These are phyloP conservation scores for Silurus meridionalis DNA, from an alignment of 2,113 vertebrate genomes.

Conservation along the genomic window DNA sequence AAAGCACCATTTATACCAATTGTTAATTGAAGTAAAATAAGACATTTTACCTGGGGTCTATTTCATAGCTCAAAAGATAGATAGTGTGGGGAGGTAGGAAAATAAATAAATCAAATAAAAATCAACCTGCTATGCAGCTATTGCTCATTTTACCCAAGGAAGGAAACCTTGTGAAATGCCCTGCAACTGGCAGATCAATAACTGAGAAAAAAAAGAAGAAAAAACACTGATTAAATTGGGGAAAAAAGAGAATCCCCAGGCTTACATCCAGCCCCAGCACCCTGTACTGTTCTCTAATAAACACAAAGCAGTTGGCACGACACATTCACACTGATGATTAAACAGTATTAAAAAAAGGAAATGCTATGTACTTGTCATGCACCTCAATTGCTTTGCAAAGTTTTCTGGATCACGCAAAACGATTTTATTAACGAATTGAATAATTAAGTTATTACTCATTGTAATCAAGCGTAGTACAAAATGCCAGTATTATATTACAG, in stretches of 20 bases:
- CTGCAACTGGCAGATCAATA: conserved; percentile 50
- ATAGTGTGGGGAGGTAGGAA: background rate
- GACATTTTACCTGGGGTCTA: background rate
- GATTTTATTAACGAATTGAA: background rate
- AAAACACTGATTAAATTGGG: conserved; percentile 49
- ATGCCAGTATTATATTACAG: background rate
- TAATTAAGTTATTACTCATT: too few species aligned
- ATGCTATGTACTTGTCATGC: background rate
- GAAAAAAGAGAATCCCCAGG: conserved; percentile 9
- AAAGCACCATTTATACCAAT: background rate
- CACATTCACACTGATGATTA: background rate
- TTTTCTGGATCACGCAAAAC: background rate
- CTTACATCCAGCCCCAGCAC: background rate
- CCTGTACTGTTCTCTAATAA: conserved; percentile 7
- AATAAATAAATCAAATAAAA: conserved; percentile 11
- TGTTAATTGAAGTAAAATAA: too few species aligned
- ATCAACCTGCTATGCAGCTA: conserved; percentile 9
- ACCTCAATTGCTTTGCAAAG: background rate
- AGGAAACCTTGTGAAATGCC: conserved; percentile 35
- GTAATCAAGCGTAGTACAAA: background rate
- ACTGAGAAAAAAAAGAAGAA: conserved; percentile 23
- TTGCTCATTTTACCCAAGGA: conserved; percentile 38
- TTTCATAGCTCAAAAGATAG: background rate
- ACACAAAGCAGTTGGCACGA: background rate
- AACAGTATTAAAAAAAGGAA: background rate